Evolutionary conservation across 64 coral and sea anemone genomes (phyloP), one percentile per base, ranked within the genome.

Genomic region (Montipora efflorescens): DNA sequence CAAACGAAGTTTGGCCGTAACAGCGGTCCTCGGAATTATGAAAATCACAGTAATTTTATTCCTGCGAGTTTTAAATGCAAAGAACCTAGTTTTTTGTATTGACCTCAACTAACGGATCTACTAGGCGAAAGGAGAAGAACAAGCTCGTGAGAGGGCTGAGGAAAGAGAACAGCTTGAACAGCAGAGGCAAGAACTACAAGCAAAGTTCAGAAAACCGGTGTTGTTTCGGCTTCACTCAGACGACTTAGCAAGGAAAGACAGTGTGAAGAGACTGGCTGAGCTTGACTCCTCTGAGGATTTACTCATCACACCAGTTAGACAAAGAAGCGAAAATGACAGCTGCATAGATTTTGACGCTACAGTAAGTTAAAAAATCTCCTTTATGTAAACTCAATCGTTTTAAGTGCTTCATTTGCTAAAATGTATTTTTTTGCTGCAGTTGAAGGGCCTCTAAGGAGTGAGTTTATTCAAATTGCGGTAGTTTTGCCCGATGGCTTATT

Each of bases 41-140:
- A 36, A 36, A 36, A 36, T 36, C 36, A 36, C 1, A 36, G 1
- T 2, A 2, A 36, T 2, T 36, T 36, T 36, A 36, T 36, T 36
- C 36, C 36, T 36, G 1, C 1, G 36, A 36, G 36, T 36, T 57
- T 57, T 57, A 57, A 57, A 57, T 57, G 53, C 53, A 11, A 57
- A 57, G 11, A 11, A 8, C 6, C 0, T 36, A 36, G 36, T 36
- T 8, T 57, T 57, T 57, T 57, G 53, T 8, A 11, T 8, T 57
- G 53, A 57, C 11, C 53, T 57, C 43, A 20, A 12, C 13, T 47
- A 4, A 77, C 46, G 53, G 11, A 11, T 43, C 11, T 6, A 78
- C 14, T 44, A 93, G 92, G 92, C 83, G 23, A 88, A 46, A 88
- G 92, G 88, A 15, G 83, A 93, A 23, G 75, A 88, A 74, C 48